Evolutionary conservation across 2,888 invertebrate species (phyloP), one percentile per base, ranked within the genome.

Genomic region (Mimachlamys varia): DNA sequence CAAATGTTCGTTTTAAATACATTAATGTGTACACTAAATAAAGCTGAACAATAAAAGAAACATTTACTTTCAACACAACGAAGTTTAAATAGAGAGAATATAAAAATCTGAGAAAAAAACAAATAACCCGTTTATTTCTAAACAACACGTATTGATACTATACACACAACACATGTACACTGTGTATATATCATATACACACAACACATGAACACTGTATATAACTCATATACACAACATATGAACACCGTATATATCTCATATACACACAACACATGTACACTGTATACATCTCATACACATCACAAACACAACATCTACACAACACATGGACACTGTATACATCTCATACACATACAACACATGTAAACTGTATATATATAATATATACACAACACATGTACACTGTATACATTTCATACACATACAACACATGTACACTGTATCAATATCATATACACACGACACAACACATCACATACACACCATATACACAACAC

Each of bases 231-330:
- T 22, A 76, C 33, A 76, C 12, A 0, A 76, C 76, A 76, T 76
- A 15, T 76, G 33, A 27, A 76, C 53, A 17, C 3, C 33, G 15
- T 76, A 27, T 33, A 76, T 27, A 27, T 76, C 76, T 5, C 7
- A 15, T 22, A 62, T n/a, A 76, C 76, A 76, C 76, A 76, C 33
- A 13, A 76, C 76, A 76, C 76, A 76, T 76, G 76, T 76, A 76
- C 76, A 76, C 58, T 76, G 76, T 76, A 27, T 33, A 76, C 33
- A 76, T 76, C 27, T 62, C 62, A 62, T 22, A 76, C 27, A 76
- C 12, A 22, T 27, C 76, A 76, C 33, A 76, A 10, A 7, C 13
- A 76, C 10, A 76, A n/a, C 5, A 5, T 27, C n/a, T 76, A 76
- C 33, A 76, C 7, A 76, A 27, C 76, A 76, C 33, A 27, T 33